Evolutionary conservation across 2,888 invertebrate species (phyloP), one percentile per base, ranked within the genome.

Genomic region (Linnaemya tessellans): DNA sequence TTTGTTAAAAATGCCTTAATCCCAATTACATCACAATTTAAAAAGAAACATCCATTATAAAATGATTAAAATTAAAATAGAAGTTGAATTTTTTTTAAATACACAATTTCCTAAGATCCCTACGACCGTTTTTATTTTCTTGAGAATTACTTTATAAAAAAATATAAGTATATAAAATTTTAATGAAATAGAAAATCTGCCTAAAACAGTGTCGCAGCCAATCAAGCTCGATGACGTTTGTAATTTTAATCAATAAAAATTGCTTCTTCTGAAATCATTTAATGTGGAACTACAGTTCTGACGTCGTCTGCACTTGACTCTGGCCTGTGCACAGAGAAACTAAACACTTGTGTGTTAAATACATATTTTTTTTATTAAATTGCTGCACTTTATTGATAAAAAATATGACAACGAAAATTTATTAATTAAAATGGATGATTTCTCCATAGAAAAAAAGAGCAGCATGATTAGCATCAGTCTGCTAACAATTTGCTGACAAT

Each of bases 381-480:
- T 56, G 20, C 3, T 74, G 11, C 13, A 7, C 5, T 56, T 43
- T 5, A 56, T 65, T 54, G 41, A 54, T 41, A 58, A 56, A n/a
- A 64, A 65, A 18, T 20, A 67, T 46, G 54, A 46, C 56, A 77
- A 43, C 13, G n/a, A 38, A 65, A 65, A 30, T 9, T 35, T 35
- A 11, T 46, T 67, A 77, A 77, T 77, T 77, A 20, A 65, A 67
- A 77, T 67, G 77, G 77, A 56, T 77, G 65, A 64, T 56, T 56
- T 65, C 30, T 30, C 5, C 5, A 62, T 60, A 22, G 15, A 73
- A 46, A n/a, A 30, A 3, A 15, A 41, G 11, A 20, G 62, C 15
- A 8, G 7, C 11, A 46, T 35, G 30, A 20, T 46, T 15, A 71
- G 11, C 35, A 30, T 18, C 10, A 22, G 20, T 54, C 38, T n/a